Conservation (phyloP, 2,888 invertebrate genomes). For the Lissocephala sabroskyi region DNA sequence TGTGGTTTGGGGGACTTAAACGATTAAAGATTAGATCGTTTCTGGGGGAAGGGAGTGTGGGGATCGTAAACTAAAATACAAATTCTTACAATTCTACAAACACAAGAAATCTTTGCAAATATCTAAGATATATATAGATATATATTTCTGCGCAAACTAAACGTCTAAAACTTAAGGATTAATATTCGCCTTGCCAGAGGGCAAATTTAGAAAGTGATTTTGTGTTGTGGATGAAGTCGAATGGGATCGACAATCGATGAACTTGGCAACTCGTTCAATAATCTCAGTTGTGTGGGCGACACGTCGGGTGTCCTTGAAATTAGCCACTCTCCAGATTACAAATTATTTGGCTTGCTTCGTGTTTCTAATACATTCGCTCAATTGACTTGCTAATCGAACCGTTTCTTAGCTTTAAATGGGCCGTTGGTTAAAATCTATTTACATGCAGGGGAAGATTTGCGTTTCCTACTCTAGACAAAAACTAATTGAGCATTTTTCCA, state of each 20-base stretch:
- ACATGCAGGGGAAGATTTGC: slow-evolving; percentile 36
- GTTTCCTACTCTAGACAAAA: slow-evolving; percentile 5
- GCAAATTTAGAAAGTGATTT: slow-evolving; percentile 1
- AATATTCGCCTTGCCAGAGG: slow-evolving; percentile 41
- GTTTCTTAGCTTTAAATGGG: slow-evolving; percentile 20
- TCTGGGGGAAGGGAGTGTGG: too few relatives aligned
- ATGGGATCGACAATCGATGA: background rate
- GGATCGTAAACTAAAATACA: too few relatives aligned
- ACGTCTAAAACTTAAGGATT: slow-evolving; percentile 26
- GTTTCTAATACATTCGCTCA: slow-evolving; percentile 50
- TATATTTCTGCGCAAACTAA: background rate
- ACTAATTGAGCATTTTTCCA: slow-evolving; percentile 19
- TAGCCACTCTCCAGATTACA: slow-evolving; percentile 14
- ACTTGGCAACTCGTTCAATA: slow-evolving; percentile 46
- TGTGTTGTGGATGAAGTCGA: background rate
- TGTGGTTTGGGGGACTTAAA: slow-evolving; percentile 27
- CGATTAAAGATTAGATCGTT: too few relatives aligned
- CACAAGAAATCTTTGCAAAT: background rate
- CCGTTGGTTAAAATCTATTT: slow-evolving; percentile 42
- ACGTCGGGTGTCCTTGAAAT: slow-evolving; percentile 10
- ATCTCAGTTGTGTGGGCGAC: slow-evolving; percentile 14
- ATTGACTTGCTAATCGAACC: slow-evolving; percentile 50
- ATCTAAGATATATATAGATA: background rate
- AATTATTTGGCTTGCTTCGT: slow-evolving; percentile 58
- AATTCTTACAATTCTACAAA: slow-evolving; percentile 4